Conservation (phyloP, 2,888 invertebrate species). For the Cheilosia variabilis region DNA sequence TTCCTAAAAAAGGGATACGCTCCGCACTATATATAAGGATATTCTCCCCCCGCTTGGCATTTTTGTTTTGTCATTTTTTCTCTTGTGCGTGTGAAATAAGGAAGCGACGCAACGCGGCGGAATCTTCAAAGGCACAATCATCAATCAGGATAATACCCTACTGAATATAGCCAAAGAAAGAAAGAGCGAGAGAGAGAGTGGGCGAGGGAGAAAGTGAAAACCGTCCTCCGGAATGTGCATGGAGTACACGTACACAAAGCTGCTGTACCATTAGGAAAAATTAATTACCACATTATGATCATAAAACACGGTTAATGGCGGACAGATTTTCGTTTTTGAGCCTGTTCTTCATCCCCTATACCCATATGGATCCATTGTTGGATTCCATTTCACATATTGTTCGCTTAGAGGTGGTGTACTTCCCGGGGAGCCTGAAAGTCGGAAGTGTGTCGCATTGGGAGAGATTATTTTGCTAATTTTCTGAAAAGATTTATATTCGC, state of each 20-base stretch:
- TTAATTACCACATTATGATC: slow-evolving; percentile 73
- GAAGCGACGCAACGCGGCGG: not conserved
- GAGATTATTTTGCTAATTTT: slow-evolving; percentile 69
- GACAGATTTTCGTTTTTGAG: slow-evolving; percentile 69
- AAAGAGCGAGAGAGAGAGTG: not conserved
- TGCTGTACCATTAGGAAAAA: slow-evolving; percentile 65
- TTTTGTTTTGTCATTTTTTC: not conserved
- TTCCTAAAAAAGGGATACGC: slow-evolving; percentile 30
- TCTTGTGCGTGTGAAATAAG: slow-evolving; percentile 19
- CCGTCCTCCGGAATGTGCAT: slow-evolving; percentile 32
- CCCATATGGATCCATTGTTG: slow-evolving; percentile 1
- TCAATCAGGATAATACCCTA: slow-evolving; percentile 65
- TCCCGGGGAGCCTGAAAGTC: slow-evolving; percentile 48
- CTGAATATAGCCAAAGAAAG: slow-evolving; percentile 2
- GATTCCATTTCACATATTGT: slow-evolving; percentile 6
- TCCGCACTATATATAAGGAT: slow-evolving; percentile 44
- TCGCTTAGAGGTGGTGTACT: not conserved
- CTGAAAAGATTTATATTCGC: slow-evolving; percentile 64
- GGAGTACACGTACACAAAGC: slow-evolving; percentile 34
- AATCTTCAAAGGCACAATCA: slow-evolving; percentile 59
- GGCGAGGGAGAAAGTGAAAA: slow-evolving; percentile 17
- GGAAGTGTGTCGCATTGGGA: slow-evolving; percentile 45
- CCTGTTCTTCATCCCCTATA: not conserved
- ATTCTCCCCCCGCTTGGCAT: not conserved
- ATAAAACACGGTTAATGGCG: slow-evolving; percentile 71